Percentiles rank a stretch among this genome's conserved stretches.
Evolutionary conservation across 2,797 vertebrate species (phyloP).

Genomic region (Brachyrhaphis roseni): DNA sequence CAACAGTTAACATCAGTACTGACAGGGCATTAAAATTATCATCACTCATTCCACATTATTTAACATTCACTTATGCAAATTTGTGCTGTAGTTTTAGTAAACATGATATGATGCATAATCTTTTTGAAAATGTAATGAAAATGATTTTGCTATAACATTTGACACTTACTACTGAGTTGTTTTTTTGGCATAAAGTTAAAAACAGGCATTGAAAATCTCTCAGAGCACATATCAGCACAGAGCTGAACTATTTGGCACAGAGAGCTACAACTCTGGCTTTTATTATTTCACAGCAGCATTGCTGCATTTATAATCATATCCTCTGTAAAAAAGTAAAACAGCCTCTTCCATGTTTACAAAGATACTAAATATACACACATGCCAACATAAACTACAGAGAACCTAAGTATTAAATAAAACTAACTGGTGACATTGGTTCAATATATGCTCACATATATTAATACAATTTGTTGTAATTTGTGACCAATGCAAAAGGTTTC

Average conservation of each 20-base stretch:
- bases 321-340: neutral
- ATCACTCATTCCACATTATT: neutral
- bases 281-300: neutral
- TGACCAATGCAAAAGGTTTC: neutral
- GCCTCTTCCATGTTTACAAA: neutral
- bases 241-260: neutral
- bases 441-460: neutral
- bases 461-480: neutral
- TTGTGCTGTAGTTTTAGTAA: slow-evolving; percentile 43
- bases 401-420: neutral
- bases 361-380: neutral
- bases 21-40: neutral
- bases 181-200: slow-evolving; percentile 52
- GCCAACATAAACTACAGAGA: slow-evolving; percentile 28
- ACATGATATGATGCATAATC: slow-evolving; percentile 27
- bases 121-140: slow-evolving; percentile 1
- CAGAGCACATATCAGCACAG: too few relatives aligned
- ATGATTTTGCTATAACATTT: slow-evolving; percentile 1
- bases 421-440: neutral
- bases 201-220: neutral
- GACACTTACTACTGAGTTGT: slow-evolving; percentile 30
- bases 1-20: neutral
- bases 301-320: neutral
- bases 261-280: slow-evolving; percentile 24
- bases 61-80: neutral